Percentiles rank a stretch among this genome's conserved stretches.
Evolutionary conservation across 2,888 invertebrate species (phyloP).

Genomic region (Aproaerema taeniolella): DNA sequence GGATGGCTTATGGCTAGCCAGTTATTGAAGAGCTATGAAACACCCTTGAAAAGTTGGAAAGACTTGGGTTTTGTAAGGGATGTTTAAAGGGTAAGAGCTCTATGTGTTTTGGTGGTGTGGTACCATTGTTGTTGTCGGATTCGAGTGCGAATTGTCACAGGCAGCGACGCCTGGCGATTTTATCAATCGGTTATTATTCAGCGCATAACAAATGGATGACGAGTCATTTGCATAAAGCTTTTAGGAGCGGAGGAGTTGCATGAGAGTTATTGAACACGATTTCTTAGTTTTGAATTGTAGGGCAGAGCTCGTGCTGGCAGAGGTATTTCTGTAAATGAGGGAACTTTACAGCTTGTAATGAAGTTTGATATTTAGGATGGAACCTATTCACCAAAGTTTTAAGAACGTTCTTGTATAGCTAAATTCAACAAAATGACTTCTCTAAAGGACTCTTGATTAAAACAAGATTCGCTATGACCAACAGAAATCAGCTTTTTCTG

Average conservation of each 20-base stretch:
- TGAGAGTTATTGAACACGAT: neutral
- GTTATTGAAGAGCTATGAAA: constrained; percentile 33
- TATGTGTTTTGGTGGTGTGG: constrained; percentile 36
- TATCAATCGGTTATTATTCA: constrained; percentile 68
- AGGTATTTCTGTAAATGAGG: too few relatives aligned
- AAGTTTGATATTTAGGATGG: too few relatives aligned
- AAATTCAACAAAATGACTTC: too few relatives aligned
- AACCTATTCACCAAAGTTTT: too few relatives aligned
- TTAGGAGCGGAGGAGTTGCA: constrained; percentile 17
- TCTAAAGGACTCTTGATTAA: too few relatives aligned
- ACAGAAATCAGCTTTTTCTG: too few relatives aligned
- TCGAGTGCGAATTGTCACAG: constrained; percentile 70
- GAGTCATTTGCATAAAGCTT: constrained; percentile 45
- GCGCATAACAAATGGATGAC: constrained; percentile 53
- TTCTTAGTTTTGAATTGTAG: neutral
- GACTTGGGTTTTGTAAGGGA: too few relatives aligned
- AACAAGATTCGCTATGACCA: too few relatives aligned
- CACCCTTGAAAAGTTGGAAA: constrained; percentile 33
- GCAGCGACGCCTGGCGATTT: constrained; percentile 55
- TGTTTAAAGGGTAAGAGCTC: constrained; percentile 36
- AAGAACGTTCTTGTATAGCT: too few relatives aligned
- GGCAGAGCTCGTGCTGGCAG: too few relatives aligned
- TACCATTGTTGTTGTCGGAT: constrained; percentile 61
- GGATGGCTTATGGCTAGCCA: constrained; percentile 54
- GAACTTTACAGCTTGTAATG: too few relatives aligned